Base-by-base conservation (phyloP, 1,140 invertebrate genomes). In the Venturia canescens region DNA sequence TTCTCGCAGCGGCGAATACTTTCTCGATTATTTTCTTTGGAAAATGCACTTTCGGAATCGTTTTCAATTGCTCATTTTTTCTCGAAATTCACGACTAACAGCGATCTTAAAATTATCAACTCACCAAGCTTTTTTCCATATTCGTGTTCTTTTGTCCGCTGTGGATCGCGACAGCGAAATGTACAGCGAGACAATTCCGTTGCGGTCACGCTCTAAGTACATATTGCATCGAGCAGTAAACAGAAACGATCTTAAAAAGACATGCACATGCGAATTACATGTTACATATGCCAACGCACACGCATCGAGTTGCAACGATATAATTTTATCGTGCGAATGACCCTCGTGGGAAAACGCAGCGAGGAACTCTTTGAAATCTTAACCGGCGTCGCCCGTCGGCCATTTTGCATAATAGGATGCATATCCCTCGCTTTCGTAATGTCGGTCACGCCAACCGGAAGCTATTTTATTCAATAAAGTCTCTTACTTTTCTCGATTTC, bases 271-370 rank as follows among this genome's bases (percentile, higher is more conserved):
- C 7, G 11, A 26, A 63, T 44, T 9, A 63, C 26, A 26, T 26
- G 27, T 69, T 23, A 63, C 23, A 69, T 18, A 69, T 69, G 1
- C 15, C 29, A 69, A 69, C 60, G 60, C 23, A 27, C 27, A 69
- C 1, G 66, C 66, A 31, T 21, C n/a, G 9, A 15, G 29, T 15
- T 69, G 27, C 66, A 31, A 69, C 66, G 29, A 69, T 69, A 63
- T 63, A 34, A 69, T 69, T 69, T 16, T 31, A 69, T 69, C 66
- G 66, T 69, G 66, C 66, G 66, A 69, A 69, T 31, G 66, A 69
- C 66, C 66, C 66, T 69, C 66, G 66, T 69, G 66, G 66, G 66
- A 69, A 69, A 31, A 69, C 31, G 16, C 18, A 29, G n/a, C n/a
- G 16, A 69, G 7, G 38, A 69, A 63, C 60, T 31, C 66, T 29